Evolutionary conservation across 2,113 vertebrate species (phyloP).

Genomic region (Corydoras sp.): DNA sequence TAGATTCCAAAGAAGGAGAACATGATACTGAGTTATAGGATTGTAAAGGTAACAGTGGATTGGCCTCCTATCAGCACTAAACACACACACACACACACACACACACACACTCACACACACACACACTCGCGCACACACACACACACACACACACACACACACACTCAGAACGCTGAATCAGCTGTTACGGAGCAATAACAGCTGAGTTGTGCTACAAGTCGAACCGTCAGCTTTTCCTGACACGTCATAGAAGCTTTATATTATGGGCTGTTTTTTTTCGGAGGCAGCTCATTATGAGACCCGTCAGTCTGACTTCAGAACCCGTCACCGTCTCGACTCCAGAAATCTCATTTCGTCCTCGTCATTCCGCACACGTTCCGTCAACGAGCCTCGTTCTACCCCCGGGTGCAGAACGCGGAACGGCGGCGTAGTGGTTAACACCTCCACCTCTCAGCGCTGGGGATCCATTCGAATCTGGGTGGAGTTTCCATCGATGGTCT

Average conservation of each 20-base stretch:
- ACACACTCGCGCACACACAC: no score
- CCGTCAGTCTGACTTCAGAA: neutral
- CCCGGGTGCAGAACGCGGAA: no score
- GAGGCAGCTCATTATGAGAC: conserved; percentile 22
- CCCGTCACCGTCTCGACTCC: no score
- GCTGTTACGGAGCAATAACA: conserved; percentile 27
- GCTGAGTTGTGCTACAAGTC: conserved; percentile 18
- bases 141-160: neutral
- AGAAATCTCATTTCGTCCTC: no score
- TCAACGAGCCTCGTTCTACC: no score
- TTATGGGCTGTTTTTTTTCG: no score
- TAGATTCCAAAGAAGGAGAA: no score
- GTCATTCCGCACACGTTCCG: no score
- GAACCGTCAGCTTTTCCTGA: conserved; percentile 27
- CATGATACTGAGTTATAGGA: neutral
- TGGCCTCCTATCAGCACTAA: conserved; percentile 26
- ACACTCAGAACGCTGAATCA: conserved; percentile 22
- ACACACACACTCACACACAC: neutral
- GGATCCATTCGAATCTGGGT: no score
- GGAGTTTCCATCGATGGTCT: no score
- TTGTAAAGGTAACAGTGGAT: neutral
- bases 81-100: neutral
- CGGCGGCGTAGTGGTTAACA: no score
- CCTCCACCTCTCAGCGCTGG: no score
- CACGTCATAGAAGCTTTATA: conserved; percentile 11